Evolutionary conservation across 2,888 invertebrate species (phyloP).

Genomic region (Venustoraphidia nigricollis): DNA sequence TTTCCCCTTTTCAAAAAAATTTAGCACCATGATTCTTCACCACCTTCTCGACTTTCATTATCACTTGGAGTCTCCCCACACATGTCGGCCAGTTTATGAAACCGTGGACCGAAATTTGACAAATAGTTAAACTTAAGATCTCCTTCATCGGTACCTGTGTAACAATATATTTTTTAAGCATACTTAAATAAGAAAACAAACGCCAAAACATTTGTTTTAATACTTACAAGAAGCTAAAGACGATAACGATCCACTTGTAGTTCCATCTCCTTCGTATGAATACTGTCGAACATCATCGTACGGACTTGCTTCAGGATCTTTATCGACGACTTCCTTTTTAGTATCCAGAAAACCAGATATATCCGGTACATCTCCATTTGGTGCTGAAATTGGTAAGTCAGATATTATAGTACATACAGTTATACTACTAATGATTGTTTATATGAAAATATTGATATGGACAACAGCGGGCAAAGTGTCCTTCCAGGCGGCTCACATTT

Average conservation of each 20-base stretch:
- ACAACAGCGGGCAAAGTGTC: no score
- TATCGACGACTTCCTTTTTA: conserved; percentile 79
- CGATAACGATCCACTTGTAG: conserved; percentile 76
- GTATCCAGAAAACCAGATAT: conserved; percentile 82
- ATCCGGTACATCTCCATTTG: conserved; percentile 52
- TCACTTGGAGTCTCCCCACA: conserved; percentile 82
- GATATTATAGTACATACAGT: no score
- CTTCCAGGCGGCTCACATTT: no score
- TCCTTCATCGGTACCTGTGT: conserved; percentile 67
- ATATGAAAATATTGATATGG: no score
- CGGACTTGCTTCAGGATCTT: conserved; percentile 81
- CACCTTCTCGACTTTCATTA: conserved; percentile 59
- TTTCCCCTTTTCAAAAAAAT: neutral
- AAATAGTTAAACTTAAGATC: conserved; percentile 89
- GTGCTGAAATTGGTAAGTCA: conserved; percentile 15
- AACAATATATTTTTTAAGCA: neutral
- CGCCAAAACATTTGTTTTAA: neutral
- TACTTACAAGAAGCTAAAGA: conserved; percentile 73
- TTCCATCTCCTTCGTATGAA: conserved; percentile 94
- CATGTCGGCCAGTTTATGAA: conserved; percentile 87
- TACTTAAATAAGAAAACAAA: neutral
- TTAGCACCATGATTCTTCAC: conserved; percentile 75
- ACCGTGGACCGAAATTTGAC: conserved; percentile 89
- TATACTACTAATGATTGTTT: no score
- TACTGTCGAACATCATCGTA: conserved; percentile 96